Conservation (phyloP, 2,113 vertebrate genomes). For the Myotis brandtii region DNA sequence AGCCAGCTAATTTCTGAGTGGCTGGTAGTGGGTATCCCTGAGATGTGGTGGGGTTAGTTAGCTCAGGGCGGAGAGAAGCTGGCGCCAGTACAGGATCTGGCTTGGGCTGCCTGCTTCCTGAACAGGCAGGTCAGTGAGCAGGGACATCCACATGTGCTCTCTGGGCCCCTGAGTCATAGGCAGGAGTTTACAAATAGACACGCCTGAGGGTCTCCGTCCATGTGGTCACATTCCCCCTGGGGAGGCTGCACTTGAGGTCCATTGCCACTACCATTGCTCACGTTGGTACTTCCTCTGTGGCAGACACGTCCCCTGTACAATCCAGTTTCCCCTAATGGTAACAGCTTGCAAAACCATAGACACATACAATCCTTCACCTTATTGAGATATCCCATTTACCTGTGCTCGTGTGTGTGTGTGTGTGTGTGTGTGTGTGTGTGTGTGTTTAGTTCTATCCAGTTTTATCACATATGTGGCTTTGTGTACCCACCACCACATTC, state of each 20-base stretch:
- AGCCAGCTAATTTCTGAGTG: neutral
- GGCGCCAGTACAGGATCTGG: too few species aligned
- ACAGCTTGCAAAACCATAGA: neutral
- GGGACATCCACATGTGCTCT: rapidly evolving
- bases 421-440: neutral
- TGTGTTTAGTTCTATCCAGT: neutral
- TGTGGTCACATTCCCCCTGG: neutral
- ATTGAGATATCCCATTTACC: neutral
- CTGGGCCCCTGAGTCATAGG: neutral
- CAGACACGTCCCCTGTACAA: neutral
- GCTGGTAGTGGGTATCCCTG: neutral
- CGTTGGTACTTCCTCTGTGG: neutral
- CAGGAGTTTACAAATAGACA: neutral
- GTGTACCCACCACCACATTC: neutral
- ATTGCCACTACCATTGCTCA: neutral
- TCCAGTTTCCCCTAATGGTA: neutral
- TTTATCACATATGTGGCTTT: neutral
- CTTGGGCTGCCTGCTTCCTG: neutral
- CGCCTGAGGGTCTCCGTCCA: rapidly evolving
- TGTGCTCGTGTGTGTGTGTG: neutral
- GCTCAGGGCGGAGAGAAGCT: neutral
- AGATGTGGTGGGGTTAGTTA: neutral
- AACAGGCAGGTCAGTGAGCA: neutral
- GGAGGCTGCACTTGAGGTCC: neutral
- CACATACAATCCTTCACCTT: neutral